phyloP scores from a whole-genome alignment of 2,888 invertebrate species.

The Blastobasis lacticolella region DNA sequence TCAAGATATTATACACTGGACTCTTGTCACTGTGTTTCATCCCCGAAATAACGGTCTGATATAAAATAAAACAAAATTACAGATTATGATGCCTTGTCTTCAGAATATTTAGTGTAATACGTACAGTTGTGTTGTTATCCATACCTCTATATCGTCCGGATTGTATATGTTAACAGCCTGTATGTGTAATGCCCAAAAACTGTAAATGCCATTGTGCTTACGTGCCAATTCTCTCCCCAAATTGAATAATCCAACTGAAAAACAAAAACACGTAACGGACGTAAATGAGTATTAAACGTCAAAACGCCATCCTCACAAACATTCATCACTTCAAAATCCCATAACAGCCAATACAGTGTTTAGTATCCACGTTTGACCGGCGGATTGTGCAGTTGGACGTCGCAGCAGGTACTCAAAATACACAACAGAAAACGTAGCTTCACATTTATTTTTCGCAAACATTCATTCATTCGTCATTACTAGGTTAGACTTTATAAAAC shows the following conservation, averaged over 20 bases:
- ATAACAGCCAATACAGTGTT: too few relatives aligned
- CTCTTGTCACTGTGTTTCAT: conserved; percentile 68
- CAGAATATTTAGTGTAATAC: background rate
- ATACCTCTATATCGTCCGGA: conserved; percentile 65
- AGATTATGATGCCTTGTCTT: background rate
- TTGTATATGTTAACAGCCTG: conserved; percentile 39
- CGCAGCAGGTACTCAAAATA: too few relatives aligned
- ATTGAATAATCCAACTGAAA: conserved; percentile 27
- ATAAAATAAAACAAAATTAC: background rate
- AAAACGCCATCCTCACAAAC: too few relatives aligned
- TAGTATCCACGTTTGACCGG: too few relatives aligned
- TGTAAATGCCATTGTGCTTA: background rate
- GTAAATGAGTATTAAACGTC: too few relatives aligned
- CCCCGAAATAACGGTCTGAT: conserved; percentile 60
- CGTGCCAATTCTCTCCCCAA: background rate
- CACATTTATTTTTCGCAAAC: too few relatives aligned
- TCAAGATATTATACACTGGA: conserved; percentile 52
- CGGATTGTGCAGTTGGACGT: too few relatives aligned
- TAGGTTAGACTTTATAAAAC: too few relatives aligned
- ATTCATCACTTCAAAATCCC: too few relatives aligned
- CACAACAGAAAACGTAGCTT: too few relatives aligned
- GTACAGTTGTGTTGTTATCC: background rate
- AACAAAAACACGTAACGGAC: conserved; percentile 5
- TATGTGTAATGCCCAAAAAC: background rate
- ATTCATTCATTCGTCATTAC: too few relatives aligned